phyloP scores from a whole-genome alignment of 2,113 vertebrate genomes.

The Aphyosemion australe region DNA sequence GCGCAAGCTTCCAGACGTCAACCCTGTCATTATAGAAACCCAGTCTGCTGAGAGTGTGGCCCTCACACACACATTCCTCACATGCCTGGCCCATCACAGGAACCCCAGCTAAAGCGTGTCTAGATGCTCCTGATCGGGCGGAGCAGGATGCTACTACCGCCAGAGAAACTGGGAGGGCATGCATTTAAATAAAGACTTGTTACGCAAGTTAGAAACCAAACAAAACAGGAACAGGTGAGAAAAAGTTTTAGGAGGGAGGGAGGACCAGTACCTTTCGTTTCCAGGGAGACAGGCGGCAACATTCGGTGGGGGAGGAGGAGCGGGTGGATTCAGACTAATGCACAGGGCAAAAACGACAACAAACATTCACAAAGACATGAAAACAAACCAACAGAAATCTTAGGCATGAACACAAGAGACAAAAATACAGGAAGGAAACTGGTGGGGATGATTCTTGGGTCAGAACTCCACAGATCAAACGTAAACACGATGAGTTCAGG shows the following conservation, averaged over 20 bases:
- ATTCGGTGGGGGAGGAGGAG: conserved; percentile 93
- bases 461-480: background rate
- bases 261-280: conserved; percentile 94
- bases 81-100: conserved; percentile 39
- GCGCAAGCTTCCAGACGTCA: conserved; percentile 24
- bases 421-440: background rate
- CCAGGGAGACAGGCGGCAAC: conserved; percentile 97
- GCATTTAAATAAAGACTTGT: too few relatives aligned
- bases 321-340: conserved; percentile 92
- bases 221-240: conserved; percentile 28
- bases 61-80: conserved; percentile 54
- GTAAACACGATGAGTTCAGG: background rate
- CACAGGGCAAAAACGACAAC: conserved; percentile 69
- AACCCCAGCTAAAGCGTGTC: too few relatives aligned
- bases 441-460: background rate
- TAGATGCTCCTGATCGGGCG: too few relatives aligned
- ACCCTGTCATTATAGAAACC: conserved; percentile 66
- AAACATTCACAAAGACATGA: conserved; percentile 35
- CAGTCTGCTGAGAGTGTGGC: conserved; percentile 27
- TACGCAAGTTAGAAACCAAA: conserved; percentile 22
- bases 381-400: conserved; percentile 17
- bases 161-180: too few relatives aligned
- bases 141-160: too few relatives aligned
- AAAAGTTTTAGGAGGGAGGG: conserved; percentile 20
- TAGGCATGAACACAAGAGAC: background rate